Evolutionary conservation across 2,888 invertebrate species (phyloP).

Genomic region (Athrips mouffetella): DNA sequence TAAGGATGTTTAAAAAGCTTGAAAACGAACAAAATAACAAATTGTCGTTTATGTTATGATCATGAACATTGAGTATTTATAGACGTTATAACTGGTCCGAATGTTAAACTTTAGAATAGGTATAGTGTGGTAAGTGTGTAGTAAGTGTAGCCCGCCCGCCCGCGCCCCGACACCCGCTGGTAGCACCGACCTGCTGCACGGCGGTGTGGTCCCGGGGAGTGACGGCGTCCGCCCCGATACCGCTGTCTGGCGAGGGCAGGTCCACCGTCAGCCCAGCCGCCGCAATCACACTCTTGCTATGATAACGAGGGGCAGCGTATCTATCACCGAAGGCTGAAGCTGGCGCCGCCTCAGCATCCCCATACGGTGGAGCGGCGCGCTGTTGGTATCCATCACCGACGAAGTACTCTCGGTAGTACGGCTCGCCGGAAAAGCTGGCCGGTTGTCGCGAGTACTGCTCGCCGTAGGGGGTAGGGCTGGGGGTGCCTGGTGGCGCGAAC

Average conservation of each 20-base stretch:
- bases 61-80: neutral
- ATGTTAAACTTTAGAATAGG: slow-evolving; percentile 8
- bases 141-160: slow-evolving; percentile 58
- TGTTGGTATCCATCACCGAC: slow-evolving; percentile 81
- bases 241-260: slow-evolving; percentile 96
- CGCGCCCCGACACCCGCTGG: slow-evolving; percentile 48
- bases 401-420: slow-evolving; percentile 90
- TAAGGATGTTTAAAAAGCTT: slow-evolving; percentile 6
- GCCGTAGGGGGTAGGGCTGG: slow-evolving; percentile 81
- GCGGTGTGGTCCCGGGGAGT: slow-evolving; percentile 94
- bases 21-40: slow-evolving; percentile 5
- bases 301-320: slow-evolving; percentile 84
- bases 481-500: slow-evolving; percentile 83
- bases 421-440: slow-evolving; percentile 82
- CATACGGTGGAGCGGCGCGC: slow-evolving; percentile 77
- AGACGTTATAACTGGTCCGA: slow-evolving; percentile 18
- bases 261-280: slow-evolving; percentile 93
- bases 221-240: slow-evolving; percentile 95
- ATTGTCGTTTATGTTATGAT: neutral
- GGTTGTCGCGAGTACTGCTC: slow-evolving; percentile 73
- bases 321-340: slow-evolving; percentile 83
- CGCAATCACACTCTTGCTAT: slow-evolving; percentile 84
- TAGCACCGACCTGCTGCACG: slow-evolving; percentile 89
- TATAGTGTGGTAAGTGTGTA: slow-evolving; percentile 28
- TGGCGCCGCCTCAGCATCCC: slow-evolving; percentile 77